Percentiles rank a stretch among this genome's conserved stretches.
phyloP scores from a whole-genome alignment of 1,140 invertebrate genomes.

The Brachionus manjavacas region DNA sequence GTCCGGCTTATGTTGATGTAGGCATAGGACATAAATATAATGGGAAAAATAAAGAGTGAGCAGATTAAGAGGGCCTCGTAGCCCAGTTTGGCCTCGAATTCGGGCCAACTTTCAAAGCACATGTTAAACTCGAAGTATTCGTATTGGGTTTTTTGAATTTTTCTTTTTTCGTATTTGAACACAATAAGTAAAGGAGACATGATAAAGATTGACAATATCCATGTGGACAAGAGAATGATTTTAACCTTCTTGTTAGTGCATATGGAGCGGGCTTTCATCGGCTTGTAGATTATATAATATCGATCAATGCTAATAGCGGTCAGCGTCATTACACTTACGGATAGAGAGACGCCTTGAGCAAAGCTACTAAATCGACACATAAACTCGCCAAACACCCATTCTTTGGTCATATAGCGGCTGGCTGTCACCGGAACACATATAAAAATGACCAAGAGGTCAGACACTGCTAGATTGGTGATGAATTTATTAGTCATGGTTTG shows the following conservation, averaged over 20 bases:
- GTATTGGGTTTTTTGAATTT: background rate
- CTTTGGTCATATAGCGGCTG: background rate
- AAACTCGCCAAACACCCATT: slow-evolving; percentile 42
- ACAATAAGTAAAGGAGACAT: slow-evolving; percentile 22
- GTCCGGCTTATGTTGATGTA: slow-evolving; percentile 14
- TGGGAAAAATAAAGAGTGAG: slow-evolving; percentile 28
- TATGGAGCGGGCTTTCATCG: slow-evolving; percentile 20
- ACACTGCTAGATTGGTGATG: slow-evolving; percentile 39
- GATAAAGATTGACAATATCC: slow-evolving; percentile 7
- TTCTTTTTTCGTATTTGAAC: background rate
- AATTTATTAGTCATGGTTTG: slow-evolving; percentile 35
- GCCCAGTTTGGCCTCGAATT: slow-evolving; percentile 16
- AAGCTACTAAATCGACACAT: slow-evolving; percentile 41
- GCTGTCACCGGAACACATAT: slow-evolving; percentile 36
- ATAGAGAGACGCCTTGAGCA: slow-evolving; percentile 17
- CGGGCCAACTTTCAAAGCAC: slow-evolving; percentile 31
- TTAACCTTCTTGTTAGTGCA: slow-evolving; percentile 11
- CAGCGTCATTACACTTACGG: slow-evolving; percentile 32
- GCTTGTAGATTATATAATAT: slow-evolving; percentile 35
- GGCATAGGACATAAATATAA: slow-evolving; percentile 23
- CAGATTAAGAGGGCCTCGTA: slow-evolving; percentile 21
- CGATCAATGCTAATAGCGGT: slow-evolving; percentile 21
- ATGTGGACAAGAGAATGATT: background rate
- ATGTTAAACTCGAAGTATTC: slow-evolving; percentile 19
- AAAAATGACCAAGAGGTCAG: slow-evolving; percentile 33